Base-by-base conservation (phyloP, 2,113 vertebrate genomes). In the Stictonetta naevosa region DNA sequence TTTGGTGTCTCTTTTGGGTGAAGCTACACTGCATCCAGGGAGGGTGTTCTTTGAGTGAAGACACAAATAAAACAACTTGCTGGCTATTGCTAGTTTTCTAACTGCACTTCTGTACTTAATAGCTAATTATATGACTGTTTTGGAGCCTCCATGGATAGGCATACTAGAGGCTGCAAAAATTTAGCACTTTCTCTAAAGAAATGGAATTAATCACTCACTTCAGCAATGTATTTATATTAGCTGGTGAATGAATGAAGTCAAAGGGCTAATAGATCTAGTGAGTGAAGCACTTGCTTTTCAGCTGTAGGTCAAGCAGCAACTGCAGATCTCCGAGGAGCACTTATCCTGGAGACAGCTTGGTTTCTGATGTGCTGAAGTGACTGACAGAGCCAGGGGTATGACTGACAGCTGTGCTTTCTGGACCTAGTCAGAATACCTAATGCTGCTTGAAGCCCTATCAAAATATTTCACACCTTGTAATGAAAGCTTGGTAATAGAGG, bases 321-420 rank as follows among this genome's bases (percentile, higher is more conserved):
- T 38, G 94, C 88, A 78, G 85, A 60, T 96, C 97, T 95, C 97
- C 0, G 11, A 96, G 97, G 98, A 97, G 92, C 44, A 84, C 96
- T 98, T 98, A 96, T 97, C 90, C 96, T 59, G 81, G 78, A 80
- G 86, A 96, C 86, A 93, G 50, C 95, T 88, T 95, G 95, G 94
- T 95, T 86, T 80, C 68, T 22, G 59, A 38, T 67, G 71, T 71
- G 72, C 96, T 79, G 94, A 14, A 34, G 95, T 74, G 97, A 96
- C 73, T 59, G 86, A 68, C 91, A 87, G 90, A 84, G 92, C 83
- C 91, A 72, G 25, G 96, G 93, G 50, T 92, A 50, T 97, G 97
- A 98, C 95, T 98, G 97, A 96, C 98, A 97, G 95, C 97, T 97
- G 92, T 93, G 92, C 91, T 93, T 89, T 88, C 46, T 90, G 92